Base-by-base conservation (phyloP, 2,797 vertebrate genomes). In the Rhinogobio ventralis region DNA sequence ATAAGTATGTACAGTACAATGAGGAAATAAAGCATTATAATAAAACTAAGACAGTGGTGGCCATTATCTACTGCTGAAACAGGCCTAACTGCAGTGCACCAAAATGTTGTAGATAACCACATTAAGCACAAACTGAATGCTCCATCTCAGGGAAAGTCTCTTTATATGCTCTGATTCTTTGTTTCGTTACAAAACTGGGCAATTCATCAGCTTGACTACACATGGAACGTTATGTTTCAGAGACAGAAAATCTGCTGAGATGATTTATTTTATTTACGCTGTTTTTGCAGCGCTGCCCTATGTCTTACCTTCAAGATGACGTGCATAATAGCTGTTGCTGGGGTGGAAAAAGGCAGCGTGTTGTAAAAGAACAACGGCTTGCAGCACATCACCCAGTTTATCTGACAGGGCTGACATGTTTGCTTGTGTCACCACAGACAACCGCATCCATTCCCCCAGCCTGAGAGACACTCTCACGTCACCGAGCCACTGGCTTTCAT, bases 401-500 rank as follows among this genome's bases (percentile, higher is more conserved):
- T 57, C 84, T 73, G 51, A 33, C 69, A 64, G 71, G 46, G 25
- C 49, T 76, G 42, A 86, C 53, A 13, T 57, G 77, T 73, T 33
- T 69, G 64, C 75, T 68, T 67, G 30, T 82, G 60, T 75, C 51
- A 51, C n/a, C 80, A 36, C 19, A 77, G 73, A 76, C 86, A 79
- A 39, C 68, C 81, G 69, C 67, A 85, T 85, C 79, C 75, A 57
- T 78, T 82, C 68, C 55, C 5, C 33, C n/a, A 72, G 79, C 28
- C 75, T 36, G 49, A 79, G 66, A 76, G 53, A 71, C 73, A 53
- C 78, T 45, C 62, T 81, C 87, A 73, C 55, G 55, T 73, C 76
- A 77, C 46, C 7, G n/a, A 76, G 80, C 75, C 84, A 74, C 80
- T 80, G 84, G 69, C 68, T 83, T 85, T 87, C 81, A 87, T 87